Percentiles rank a stretch among this genome's conserved stretches.
phyloP scores from a whole-genome alignment of 2,797 vertebrate species.

The Limnodromus scolopaceus region DNA sequence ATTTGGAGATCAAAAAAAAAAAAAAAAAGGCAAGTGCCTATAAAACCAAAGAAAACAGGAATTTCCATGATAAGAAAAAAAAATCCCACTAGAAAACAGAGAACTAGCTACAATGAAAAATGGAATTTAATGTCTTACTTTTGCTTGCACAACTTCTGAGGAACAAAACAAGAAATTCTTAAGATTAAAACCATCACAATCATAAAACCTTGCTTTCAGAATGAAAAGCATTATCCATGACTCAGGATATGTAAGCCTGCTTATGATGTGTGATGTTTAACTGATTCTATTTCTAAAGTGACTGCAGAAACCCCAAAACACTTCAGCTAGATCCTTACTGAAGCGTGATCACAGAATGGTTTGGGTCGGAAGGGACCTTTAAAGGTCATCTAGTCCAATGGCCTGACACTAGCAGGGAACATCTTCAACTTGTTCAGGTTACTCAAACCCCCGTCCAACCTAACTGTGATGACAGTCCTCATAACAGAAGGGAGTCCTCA shows the following conservation, averaged over 20 bases:
- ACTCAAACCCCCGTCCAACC: rapidly evolving
- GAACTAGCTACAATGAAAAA: background rate
- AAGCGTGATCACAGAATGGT: rapidly evolving
- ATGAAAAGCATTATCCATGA: background rate
- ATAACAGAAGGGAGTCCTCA: background rate
- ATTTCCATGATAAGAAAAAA: background rate
- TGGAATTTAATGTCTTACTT: background rate
- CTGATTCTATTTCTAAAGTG: background rate
- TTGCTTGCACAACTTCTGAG: background rate
- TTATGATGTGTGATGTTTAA: background rate
- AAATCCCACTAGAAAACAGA: background rate
- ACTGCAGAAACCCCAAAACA: background rate
- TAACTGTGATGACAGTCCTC: background rate
- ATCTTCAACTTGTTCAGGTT: background rate
- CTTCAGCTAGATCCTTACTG: background rate
- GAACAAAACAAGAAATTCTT: background rate
- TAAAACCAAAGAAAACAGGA: background rate
- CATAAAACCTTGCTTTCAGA: background rate
- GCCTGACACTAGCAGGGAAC: rapidly evolving
- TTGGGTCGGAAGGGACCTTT: background rate
- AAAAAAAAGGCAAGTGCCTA: rapidly evolving
- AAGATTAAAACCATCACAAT: background rate
- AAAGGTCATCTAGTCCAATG: background rate
- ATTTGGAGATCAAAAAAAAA: background rate
- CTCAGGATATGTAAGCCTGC: rapidly evolving